Conservation (phyloP, 92 coral and sea anemone species). For the Nematostella vectensis region DNA sequence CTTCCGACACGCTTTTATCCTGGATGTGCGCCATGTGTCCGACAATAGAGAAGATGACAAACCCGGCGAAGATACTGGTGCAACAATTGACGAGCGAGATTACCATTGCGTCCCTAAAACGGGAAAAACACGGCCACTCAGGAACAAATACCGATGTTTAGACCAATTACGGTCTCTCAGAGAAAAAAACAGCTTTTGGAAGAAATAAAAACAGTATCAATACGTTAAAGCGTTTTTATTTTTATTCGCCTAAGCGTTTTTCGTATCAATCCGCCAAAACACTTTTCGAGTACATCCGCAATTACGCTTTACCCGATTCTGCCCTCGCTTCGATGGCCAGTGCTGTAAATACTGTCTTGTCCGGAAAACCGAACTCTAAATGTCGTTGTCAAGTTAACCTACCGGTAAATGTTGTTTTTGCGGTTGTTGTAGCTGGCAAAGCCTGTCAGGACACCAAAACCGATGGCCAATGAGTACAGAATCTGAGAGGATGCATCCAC, state of each 20-base stretch:
- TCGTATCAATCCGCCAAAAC: no score
- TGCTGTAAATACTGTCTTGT: no score
- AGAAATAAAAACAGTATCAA: background rate
- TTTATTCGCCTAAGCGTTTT: no score
- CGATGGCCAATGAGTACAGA: slow-evolving; percentile 66
- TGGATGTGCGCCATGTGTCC: slow-evolving; percentile 68
- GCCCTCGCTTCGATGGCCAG: no score
- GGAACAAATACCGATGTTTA: background rate
- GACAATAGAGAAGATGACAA: slow-evolving; percentile 68
- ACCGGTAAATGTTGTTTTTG: slow-evolving; percentile 61
- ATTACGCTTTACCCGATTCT: no score
- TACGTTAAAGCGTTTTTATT: slow-evolving; percentile 1
- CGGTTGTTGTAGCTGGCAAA: slow-evolving; percentile 79
- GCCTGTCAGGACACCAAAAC: slow-evolving; percentile 66
- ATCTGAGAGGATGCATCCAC: slow-evolving; percentile 75
- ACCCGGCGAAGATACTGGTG: slow-evolving; percentile 72
- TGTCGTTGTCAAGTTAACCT: no score
- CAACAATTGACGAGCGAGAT: slow-evolving; percentile 55
- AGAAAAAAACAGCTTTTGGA: background rate
- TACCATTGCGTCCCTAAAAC: slow-evolving; percentile 53
- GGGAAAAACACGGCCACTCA: background rate
- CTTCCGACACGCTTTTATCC: slow-evolving; percentile 47
- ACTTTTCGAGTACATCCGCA: no score
- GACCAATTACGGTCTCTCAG: background rate
- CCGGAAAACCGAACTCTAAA: no score